phyloP scores from a whole-genome alignment of 2,888 invertebrate species.

The Nephrocerus scutellatus region DNA sequence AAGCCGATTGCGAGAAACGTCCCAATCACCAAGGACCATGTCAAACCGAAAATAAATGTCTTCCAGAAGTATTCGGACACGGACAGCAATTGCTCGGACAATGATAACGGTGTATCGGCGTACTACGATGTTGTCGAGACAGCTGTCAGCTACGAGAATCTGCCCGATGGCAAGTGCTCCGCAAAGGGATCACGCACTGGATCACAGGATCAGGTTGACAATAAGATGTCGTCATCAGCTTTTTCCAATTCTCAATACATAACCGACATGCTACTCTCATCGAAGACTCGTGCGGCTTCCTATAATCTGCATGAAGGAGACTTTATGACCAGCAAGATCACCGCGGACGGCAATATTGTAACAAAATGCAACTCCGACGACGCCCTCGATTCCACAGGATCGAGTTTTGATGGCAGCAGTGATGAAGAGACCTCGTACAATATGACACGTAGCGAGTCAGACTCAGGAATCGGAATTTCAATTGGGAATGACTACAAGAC shows the following conservation, averaged over 20 bases:
- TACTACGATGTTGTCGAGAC: constrained; percentile 47
- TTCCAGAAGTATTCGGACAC: constrained; percentile 55
- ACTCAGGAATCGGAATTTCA: constrained; percentile 48
- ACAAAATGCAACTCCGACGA: constrained; percentile 47
- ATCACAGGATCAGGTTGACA: constrained; percentile 24
- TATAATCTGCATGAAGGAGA: constrained; percentile 46
- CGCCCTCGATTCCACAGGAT: constrained; percentile 46
- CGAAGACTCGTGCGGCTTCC: constrained; percentile 45
- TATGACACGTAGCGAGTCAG: constrained; percentile 48
- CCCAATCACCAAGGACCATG: constrained; percentile 59
- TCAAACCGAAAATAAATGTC: constrained; percentile 60
- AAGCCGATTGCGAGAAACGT: constrained; percentile 53
- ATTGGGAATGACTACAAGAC: constrained; percentile 43
- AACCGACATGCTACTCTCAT: constrained; percentile 45
- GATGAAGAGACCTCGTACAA: constrained; percentile 48
- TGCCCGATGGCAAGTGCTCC: constrained; percentile 42
- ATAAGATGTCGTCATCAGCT: constrained; percentile 14
- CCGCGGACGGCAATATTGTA: constrained; percentile 46
- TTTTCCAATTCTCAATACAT: constrained; percentile 45
- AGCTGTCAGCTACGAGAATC: constrained; percentile 43
- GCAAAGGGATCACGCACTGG: constrained; percentile 24
- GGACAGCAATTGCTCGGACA: constrained; percentile 56
- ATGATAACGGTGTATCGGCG: constrained; percentile 48
- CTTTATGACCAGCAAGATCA: constrained; percentile 48
- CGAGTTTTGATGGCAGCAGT: constrained; percentile 47